Evolutionary conservation across 2,888 invertebrate genomes (phyloP).

Genomic region (Drosophila tripunctata): DNA sequence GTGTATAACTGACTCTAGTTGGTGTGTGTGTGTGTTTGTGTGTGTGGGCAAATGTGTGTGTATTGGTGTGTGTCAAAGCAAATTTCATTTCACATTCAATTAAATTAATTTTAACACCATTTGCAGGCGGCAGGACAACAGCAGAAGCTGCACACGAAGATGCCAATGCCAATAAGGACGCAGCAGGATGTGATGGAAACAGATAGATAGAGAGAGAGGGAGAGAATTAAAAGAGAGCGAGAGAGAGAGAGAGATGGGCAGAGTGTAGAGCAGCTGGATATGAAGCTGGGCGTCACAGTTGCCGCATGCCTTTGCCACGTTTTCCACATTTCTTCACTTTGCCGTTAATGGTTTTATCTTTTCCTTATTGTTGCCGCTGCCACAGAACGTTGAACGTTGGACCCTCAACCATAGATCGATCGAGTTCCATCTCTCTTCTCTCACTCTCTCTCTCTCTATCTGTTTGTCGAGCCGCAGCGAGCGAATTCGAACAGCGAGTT

Average conservation of each 20-base stretch:
- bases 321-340: conserved; percentile 73
- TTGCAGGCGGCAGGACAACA: conserved; percentile 63
- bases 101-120: conserved; percentile 82
- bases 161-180: conserved; percentile 72
- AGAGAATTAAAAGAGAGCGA: not conserved
- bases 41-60: conserved; percentile 12
- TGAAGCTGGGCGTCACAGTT: conserved; percentile 29
- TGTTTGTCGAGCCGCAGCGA: conserved; percentile 8
- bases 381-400: conserved; percentile 11
- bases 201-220: not conserved
- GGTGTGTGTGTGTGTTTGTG: conserved; percentile 22
- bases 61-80: conserved; percentile 74
- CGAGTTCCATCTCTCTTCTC: conserved; percentile 19
- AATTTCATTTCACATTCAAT: conserved; percentile 82
- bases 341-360: conserved; percentile 77
- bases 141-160: conserved; percentile 34
- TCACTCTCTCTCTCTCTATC: not conserved
- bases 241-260: not conserved
- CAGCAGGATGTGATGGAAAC: conserved; percentile 56
- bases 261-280: conserved; percentile 7
- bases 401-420: conserved; percentile 46
- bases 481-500: conserved; percentile 75
- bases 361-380: conserved; percentile 52
- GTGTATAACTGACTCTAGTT: conserved; percentile 14
- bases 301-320: conserved; percentile 78